These are phyloP conservation scores for Paracanthobrama guichenoti DNA, from an alignment of 2,113 vertebrate genomes.

Conservation along the genomic window DNA sequence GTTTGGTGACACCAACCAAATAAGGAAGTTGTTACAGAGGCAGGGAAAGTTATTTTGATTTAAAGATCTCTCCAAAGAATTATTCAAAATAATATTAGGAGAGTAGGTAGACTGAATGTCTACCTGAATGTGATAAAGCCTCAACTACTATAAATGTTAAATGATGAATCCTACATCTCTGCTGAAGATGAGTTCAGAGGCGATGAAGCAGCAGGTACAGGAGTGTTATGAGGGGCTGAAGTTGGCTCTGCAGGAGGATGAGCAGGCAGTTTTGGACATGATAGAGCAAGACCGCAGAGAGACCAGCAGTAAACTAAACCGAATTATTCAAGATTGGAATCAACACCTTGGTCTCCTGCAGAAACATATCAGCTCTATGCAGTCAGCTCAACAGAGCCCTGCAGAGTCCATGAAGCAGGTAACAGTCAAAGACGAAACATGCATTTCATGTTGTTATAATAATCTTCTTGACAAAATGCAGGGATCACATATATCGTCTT, in stretches of 20 bases:
- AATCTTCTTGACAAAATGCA: neutral
- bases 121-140: neutral
- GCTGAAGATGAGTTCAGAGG: slow-evolving; percentile 66
- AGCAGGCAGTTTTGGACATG: slow-evolving; percentile 62
- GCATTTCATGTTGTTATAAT: neutral
- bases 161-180: neutral
- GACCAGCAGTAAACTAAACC: slow-evolving; percentile 66
- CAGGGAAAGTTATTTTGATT: neutral
- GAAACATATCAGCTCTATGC: slow-evolving; percentile 58
- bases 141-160: neutral
- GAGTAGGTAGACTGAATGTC: neutral
- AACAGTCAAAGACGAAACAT: neutral
- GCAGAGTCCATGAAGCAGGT: slow-evolving; percentile 29
- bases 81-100: neutral
- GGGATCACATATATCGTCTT: neutral
- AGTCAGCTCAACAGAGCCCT: slow-evolving; percentile 51
- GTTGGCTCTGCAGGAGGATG: slow-evolving; percentile 63
- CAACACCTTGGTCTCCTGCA: slow-evolving; percentile 65
- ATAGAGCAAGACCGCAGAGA: slow-evolving; percentile 70
- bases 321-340: slow-evolving; percentile 69
- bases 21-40: neutral
- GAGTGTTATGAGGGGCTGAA: slow-evolving; percentile 69
- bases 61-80: neutral
- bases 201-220: slow-evolving; percentile 70
- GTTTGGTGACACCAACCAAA: neutral